These are phyloP conservation scores for Anoplopoma fimbria DNA, from an alignment of 2,113 vertebrate genomes.

Conservation along the genomic window DNA sequence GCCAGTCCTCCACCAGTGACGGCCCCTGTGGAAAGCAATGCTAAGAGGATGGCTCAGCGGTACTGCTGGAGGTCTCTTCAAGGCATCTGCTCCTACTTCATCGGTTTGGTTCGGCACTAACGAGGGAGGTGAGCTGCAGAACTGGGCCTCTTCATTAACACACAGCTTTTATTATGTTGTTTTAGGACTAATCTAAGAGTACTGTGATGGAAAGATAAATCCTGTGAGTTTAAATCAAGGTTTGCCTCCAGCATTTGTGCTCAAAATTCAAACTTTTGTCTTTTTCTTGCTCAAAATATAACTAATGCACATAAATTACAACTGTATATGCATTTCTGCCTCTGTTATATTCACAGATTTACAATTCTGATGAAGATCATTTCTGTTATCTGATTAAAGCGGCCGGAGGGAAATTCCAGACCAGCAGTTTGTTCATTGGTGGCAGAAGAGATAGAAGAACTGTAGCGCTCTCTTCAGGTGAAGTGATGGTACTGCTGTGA, in stretches of 20 bases:
- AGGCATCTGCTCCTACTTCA: constrained; percentile 83
- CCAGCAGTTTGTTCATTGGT: neutral
- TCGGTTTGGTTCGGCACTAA: constrained; percentile 84
- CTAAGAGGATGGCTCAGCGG: constrained; percentile 81
- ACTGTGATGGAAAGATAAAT: neutral
- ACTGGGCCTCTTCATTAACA: neutral
- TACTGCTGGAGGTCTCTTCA: constrained; percentile 88
- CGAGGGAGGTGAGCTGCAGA: constrained; percentile 70
- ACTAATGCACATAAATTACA: constrained; percentile 2
- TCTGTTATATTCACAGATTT: constrained; percentile 55
- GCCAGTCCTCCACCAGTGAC: constrained; percentile 21
- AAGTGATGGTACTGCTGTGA: constrained; percentile 34
- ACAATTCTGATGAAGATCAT: constrained; percentile 41
- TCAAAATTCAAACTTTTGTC: neutral
- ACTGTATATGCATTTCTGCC: neutral
- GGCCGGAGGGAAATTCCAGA: constrained; percentile 6
- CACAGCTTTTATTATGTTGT: neutral
- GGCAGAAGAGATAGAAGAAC: constrained; percentile 15
- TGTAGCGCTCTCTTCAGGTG: constrained; percentile 34
- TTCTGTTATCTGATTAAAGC: constrained; percentile 33
- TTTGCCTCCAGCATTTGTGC: constrained; percentile 2
- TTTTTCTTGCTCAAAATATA: neutral
- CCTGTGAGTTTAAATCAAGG: neutral
- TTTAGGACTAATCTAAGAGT: neutral
- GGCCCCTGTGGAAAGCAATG: constrained; percentile 65